Evolutionary conservation across 2,888 invertebrate species (phyloP), one percentile per base, ranked within the genome.

Genomic region (Caenorhabditis imperialis): DNA sequence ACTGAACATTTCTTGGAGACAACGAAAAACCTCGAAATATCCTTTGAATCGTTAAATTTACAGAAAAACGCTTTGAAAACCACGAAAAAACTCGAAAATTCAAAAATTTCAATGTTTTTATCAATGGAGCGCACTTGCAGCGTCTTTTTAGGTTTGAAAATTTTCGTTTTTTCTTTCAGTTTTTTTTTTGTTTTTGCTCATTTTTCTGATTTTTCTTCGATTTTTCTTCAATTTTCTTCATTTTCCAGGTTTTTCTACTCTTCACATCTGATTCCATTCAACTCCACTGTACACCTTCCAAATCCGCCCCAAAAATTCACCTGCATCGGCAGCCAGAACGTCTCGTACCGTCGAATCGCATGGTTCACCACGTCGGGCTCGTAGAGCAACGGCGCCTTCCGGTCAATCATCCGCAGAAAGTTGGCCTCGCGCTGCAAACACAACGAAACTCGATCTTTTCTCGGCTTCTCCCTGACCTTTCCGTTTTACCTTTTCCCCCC

Each of bases 271-370:
- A 48, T 7, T 7, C 3, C 25, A 25, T 10, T 20, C 8, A 48
- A n/a, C 37, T 58, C n/a, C 30, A 20, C 18, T 58, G 25, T 5
- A 22, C 30, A n/a, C n/a, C n/a, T n/a, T n/a, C n/a, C n/a, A n/a
- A n/a, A n/a, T n/a, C n/a, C n/a, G n/a, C 20, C 25, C 2, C 14
- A 22, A 53, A 20, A 20, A 51, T 14, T 20, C 14, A 88, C 88
- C 58, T 89, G 89, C 71, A 90, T 81, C n/a, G 90, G 90, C 37
- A 90, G 84, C 90, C 90, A 90, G 58, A 85, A 87, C 25, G 81
- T 82, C 81, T 90, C 90, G 82, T 90, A 90, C 18, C 90, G 85
- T 23, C 89, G 82, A 25, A 90, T 85, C n/a, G 90, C 89, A 65
- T 89, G 88, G 27, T 88, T 81, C 33, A 89, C 85, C 16, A 88